Evolutionary conservation across 1,140 invertebrate genomes (phyloP), one percentile per base, ranked within the genome.

Genomic region (Pachypsylla venusta): DNA sequence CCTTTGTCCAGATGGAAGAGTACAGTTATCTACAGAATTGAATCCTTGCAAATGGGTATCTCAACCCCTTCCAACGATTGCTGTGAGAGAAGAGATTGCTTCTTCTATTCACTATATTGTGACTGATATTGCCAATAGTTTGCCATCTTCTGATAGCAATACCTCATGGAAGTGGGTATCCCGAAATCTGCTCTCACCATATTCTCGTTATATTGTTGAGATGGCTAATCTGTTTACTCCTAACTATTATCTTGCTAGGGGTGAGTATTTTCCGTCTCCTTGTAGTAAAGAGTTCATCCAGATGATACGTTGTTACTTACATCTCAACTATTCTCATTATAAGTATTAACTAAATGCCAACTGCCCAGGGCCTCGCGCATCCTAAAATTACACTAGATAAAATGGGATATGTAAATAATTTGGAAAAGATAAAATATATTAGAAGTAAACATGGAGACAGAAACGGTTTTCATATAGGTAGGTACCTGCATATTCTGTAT

Each of bases 1-100:
- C 60, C 71, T 96, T 13, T 96, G 92, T 68, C 79, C 81, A 0
- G 85, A 94, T 73, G 88, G 89, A 0, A 79, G 79, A 10, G 73
- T 80, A 54, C 78, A 77, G 60, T 75, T 79, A 0, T 60, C 87
- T 5, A 70, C 72, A 24, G 71, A 70, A 1, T 65, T 74, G 0
- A 72, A 75, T 54, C 83, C 82, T 0, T 90, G 87, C 65, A 69
- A 79, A 2, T 90, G 87, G 87, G 75, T 87, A n/a, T 72, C 81
- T 1, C 80, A 82, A 67, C 86, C 86, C 0, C 87, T 84, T 82
- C 77, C 81, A 1, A 79, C 82, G 0, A 69, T 86, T 35, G 79
- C 79, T 4, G 75, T 82, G 14, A 77, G 76, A 64, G 75, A 75
- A 78, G 19, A n/a, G 27, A 19, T 13, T 5, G 26, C 26, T 56